Conservation (phyloP, 2,113 vertebrate genomes). For the Peromyscus californicus region DNA sequence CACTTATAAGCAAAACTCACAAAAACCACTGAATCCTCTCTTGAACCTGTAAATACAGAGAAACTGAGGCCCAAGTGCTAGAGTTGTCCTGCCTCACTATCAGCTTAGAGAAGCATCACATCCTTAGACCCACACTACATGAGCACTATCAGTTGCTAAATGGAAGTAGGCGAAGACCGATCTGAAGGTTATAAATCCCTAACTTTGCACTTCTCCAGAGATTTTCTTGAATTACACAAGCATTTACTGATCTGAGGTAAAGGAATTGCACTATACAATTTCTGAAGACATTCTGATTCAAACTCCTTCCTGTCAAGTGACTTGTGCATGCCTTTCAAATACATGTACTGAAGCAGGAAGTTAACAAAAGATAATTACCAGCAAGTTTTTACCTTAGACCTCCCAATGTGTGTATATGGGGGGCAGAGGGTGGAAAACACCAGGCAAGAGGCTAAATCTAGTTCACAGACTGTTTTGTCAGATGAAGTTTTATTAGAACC, state of each 20-base stretch:
- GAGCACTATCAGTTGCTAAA: background rate
- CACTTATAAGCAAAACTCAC: background rate
- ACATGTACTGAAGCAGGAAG: background rate
- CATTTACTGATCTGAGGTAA: conserved; percentile 39
- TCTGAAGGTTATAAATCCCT: conserved; percentile 1
- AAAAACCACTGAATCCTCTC: background rate
- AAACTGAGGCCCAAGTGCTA: background rate
- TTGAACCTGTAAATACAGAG: background rate
- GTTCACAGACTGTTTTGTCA: background rate
- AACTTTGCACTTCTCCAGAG: conserved; percentile 16
- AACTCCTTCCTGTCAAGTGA: conserved; percentile 1
- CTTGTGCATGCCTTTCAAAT: conserved; percentile 33
- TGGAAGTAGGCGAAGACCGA: background rate
- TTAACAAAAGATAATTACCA: background rate
- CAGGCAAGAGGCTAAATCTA: background rate
- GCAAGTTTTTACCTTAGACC: conserved; percentile 18
- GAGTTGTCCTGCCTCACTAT: background rate
- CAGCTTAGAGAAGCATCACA: background rate
- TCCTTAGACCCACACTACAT: background rate
- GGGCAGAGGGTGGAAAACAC: background rate
- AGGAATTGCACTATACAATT: background rate
- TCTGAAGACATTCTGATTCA: conserved; percentile 12
- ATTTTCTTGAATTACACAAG: background rate
- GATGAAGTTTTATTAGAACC: conserved; percentile 37
- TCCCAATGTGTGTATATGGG: background rate